Base-by-base conservation (phyloP, 2,888 invertebrate genomes). In the Helobdella robusta region DNA sequence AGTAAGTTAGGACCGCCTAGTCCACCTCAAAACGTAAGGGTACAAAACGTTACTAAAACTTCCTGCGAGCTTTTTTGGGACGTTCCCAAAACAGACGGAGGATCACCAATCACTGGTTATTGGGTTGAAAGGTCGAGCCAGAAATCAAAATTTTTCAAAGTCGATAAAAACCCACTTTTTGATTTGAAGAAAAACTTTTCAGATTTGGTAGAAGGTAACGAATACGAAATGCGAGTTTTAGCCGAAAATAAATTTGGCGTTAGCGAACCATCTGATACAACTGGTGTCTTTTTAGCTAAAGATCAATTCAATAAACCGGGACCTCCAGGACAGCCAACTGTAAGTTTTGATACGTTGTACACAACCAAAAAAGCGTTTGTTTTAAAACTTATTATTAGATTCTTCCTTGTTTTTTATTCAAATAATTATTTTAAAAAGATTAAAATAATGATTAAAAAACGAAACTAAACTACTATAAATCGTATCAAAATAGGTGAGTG, bases 121-220 rank as follows among this genome's bases (percentile, higher is more conserved):
- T 52, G 69, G 25, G 58, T 75, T 5, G 75, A 76, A 65, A 61
- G 40, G 18, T 56, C 56, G 23, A 56, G 56, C 15, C 56, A 56
- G 18, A 65, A 62, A 35, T 63, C 64, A n/a, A 36, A 68, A 32
- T 97, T 97, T 95, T 86, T 91, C 69, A 92, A 92, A 80, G 77
- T 92, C 63, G 93, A 89, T 80, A 89, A 87, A 74, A 89, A 90
- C 69, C 90, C 91, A 0, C 84, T 86, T 25, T 68, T 72, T 2
- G 74, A 74, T 63, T 74, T 73, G 11, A 72, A 72, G 44, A 75
- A 70, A 68, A 75, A 74, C 6, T 74, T 76, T 30, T 68, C 70
- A 30, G 78, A 78, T 66, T 72, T 79, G 20, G 67, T 75, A 0
- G 78, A 79, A 62, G 75, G 75, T 48, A 72, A 71, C 28, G 74